Percentiles rank a stretch among this genome's conserved stretches.
These are phyloP conservation scores for Trichomalopsis sarcophagae DNA, from an alignment of 1,140 invertebrate genomes.

Conservation along the genomic window DNA sequence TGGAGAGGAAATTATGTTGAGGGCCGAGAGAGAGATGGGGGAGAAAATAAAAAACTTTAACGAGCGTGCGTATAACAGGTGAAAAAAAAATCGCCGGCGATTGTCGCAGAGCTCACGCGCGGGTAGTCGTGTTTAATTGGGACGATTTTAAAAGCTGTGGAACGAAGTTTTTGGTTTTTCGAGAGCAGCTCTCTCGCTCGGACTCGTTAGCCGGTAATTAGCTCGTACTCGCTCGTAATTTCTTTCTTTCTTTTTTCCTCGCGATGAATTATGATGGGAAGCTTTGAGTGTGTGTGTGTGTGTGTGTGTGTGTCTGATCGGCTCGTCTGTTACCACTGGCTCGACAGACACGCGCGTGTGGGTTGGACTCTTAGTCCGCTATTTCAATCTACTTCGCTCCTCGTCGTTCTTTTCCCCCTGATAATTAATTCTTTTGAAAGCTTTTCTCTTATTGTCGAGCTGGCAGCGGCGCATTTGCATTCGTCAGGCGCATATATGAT, in stretches of 20 bases:
- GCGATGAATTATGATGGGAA: background rate
- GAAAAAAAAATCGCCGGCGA: background rate
- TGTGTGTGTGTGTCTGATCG: background rate
- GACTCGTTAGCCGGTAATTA: no score
- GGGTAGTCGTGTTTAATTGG: background rate
- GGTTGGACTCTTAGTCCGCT: background rate
- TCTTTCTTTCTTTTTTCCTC: background rate
- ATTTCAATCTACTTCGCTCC: background rate
- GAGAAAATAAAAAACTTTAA: background rate
- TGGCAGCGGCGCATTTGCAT: background rate
- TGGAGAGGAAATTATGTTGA: background rate
- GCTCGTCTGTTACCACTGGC: background rate
- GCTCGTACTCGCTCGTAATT: no score
- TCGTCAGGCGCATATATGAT: background rate
- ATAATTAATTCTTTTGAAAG: constrained; percentile 1
- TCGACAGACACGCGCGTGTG: background rate
- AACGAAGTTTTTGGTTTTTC: background rate
- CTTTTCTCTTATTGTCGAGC: background rate
- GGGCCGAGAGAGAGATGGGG: background rate
- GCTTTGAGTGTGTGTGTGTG: background rate
- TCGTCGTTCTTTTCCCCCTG: background rate
- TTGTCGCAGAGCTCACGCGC: background rate
- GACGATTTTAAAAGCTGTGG: background rate
- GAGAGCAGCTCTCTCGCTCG: no score
- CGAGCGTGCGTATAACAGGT: background rate